These are phyloP conservation scores for Galendromus occidentalis DNA, from an alignment of 1,140 invertebrate genomes.

Conservation along the genomic window DNA sequence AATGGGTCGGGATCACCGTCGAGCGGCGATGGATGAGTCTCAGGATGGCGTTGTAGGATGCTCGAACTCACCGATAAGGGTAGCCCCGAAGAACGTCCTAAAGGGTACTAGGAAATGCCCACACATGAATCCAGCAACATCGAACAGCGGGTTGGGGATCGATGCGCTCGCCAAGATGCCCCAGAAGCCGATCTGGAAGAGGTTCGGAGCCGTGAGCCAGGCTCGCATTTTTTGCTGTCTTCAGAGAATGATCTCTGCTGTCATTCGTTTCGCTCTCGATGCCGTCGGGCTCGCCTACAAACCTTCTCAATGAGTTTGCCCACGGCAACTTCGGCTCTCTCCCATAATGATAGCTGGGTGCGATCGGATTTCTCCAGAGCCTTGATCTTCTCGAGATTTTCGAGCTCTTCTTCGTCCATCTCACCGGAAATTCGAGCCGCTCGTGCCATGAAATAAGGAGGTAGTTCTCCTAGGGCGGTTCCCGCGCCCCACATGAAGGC, in stretches of 20 bases:
- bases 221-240: background rate
- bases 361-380: conserved; percentile 34
- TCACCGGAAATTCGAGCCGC: conserved; percentile 30
- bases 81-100: conserved; percentile 99
- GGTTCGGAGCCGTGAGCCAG: background rate
- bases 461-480: conserved; percentile 87
- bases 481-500: conserved; percentile 93
- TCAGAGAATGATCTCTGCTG: background rate
- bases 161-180: conserved; percentile 87
- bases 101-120: conserved; percentile 97
- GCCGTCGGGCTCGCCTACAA: background rate
- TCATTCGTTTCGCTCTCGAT: background rate
- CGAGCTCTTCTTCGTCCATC: conserved; percentile 44
- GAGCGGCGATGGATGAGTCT: too few species aligned
- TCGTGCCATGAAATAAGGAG: conserved; percentile 89
- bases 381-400: conserved; percentile 48
- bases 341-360: conserved; percentile 36
- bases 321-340: conserved; percentile 60
- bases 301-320: conserved; percentile 69
- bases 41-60: too few species aligned
- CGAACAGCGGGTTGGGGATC: conserved; percentile 98
- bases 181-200: conserved; percentile 59
- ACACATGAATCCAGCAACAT: conserved; percentile 93
- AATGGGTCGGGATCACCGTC: too few species aligned
- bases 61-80: conserved; percentile 54